Base-by-base conservation (phyloP, 2,888 invertebrate species). In the Hypolimnas misippus region DNA sequence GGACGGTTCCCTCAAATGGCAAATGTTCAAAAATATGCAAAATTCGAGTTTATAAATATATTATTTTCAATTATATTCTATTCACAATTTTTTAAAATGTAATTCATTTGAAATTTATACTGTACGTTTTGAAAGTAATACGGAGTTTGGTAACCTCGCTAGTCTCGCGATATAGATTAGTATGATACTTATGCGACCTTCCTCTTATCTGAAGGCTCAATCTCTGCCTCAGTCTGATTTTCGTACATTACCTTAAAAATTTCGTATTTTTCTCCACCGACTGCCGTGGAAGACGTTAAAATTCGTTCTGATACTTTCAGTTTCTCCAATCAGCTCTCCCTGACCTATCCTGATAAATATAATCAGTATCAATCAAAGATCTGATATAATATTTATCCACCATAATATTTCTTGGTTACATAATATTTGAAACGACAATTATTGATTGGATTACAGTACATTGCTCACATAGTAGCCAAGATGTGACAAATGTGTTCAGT, bases 361-460 rank as follows among this genome's bases (percentile, higher is more conserved):
- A 52, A 52, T 51, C 44, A 51, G 52, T 44, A 51, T 19, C 76
- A 76, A 74, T 76, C 83, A 83, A 83, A 81, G 62, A 66, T 79
- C 73, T 70, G 73, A 76, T 74, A 72, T 72, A 71, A 57, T 65
- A 63, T 46, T 64, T 17, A 69, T 67, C 59, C 62, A 60, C 16
- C 10, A 14, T 21, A n/a, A n/a, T 16, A 56, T 16, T 17, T 17
- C 7, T 4, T 10, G 12, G 21, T 60, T 61, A 53, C 25, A 17
- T 60, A 50, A 50, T 3, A 14, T 38, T 25, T 19, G 6, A 46
- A n/a, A n/a, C 29, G 25, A 49, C 8, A 10, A 29, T 14, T 49
- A 50, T 25, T 21, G n/a, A 35, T 16, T 8, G 16, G 10, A 10
- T n/a, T n/a, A n/a, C n/a, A 38, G 21, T 61, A 19, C 56, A 61